A percentile compares a stretch with the other conserved stretches of the same genome.
phyloP scores from a whole-genome alignment of 2,888 invertebrate species.

The Chironomus tentans region DNA sequence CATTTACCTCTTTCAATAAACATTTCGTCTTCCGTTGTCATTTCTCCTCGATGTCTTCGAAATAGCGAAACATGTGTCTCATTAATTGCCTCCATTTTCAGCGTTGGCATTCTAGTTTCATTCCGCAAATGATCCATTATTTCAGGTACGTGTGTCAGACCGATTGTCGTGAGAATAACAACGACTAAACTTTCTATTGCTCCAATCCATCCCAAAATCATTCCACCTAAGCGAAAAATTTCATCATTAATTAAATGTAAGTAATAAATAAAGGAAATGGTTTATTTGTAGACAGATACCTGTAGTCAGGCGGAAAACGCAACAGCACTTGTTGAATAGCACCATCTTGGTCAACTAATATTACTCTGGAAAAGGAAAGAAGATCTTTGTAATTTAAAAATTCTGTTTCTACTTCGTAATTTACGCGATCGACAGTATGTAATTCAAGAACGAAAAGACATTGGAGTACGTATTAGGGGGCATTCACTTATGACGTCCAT shows the following conservation, averaged over 20 bases:
- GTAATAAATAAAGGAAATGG: not conserved
- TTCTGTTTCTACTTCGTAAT: too few relatives aligned
- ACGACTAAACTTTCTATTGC: conserved; percentile 6
- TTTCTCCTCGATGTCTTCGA: conserved; percentile 2
- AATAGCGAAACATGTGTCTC: conserved; percentile 19
- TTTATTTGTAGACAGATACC: not conserved
- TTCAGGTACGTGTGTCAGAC: not conserved
- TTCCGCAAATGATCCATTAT: conserved; percentile 21
- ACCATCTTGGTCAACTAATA: conserved; percentile 5
- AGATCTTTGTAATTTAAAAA: not conserved
- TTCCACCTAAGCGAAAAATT: not conserved
- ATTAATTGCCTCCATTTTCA: not conserved
- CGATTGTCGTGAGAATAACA: conserved; percentile 5
- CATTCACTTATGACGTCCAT: too few relatives aligned
- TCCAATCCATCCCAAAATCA: conserved; percentile 24
- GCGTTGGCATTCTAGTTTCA: conserved; percentile 1
- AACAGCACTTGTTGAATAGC: conserved; percentile 22
- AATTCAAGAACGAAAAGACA: too few relatives aligned
- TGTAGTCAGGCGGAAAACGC: conserved; percentile 21
- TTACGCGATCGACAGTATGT: too few relatives aligned
- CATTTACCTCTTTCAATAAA: conserved; percentile 13
- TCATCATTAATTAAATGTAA: not conserved
- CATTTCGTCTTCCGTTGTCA: conserved; percentile 13
- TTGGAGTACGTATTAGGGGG: too few relatives aligned
- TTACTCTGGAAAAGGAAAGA: not conserved